These are phyloP conservation scores for Zaprionus camerounensis DNA, from an alignment of 1,140 invertebrate genomes.

Conservation along the genomic window DNA sequence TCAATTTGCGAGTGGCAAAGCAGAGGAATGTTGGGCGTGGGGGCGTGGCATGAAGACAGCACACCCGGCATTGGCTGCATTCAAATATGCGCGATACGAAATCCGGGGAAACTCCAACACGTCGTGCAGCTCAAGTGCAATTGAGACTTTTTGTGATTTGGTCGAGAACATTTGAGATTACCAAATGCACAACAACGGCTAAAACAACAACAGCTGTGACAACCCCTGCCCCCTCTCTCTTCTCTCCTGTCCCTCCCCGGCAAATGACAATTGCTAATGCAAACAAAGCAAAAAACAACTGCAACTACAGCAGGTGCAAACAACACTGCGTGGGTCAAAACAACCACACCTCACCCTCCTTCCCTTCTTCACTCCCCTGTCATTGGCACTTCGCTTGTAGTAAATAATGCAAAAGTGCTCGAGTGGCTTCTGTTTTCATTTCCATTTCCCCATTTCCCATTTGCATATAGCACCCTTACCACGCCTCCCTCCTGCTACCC, in stretches of 20 bases:
- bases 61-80: conserved; percentile 7
- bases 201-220: conserved; percentile 14
- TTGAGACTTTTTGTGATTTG: conserved; percentile 70
- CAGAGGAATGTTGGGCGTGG: not conserved
- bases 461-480: not conserved
- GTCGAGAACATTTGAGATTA: conserved; percentile 61
- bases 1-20: conserved; percentile 45
- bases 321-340: conserved; percentile 3
- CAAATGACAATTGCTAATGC: conserved; percentile 57
- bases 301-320: conserved; percentile 53
- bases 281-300: conserved; percentile 14
- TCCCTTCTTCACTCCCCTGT: not conserved
- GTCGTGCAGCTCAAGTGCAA: conserved; percentile 48
- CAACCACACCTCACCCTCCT: not conserved
- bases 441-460: not conserved
- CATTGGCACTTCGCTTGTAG: conserved; percentile 37
- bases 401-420: conserved; percentile 63
- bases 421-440: conserved; percentile 25
- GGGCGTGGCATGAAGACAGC: not conserved
- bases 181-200: conserved; percentile 49
- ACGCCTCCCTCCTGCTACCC: not conserved
- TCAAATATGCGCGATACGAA: conserved; percentile 37
- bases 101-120: conserved; percentile 11
- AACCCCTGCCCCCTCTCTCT: not conserved
- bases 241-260: not conserved